These are phyloP conservation scores for Meliscaeva auricollis DNA, from an alignment of 2,888 invertebrate species.

Conservation along the genomic window DNA sequence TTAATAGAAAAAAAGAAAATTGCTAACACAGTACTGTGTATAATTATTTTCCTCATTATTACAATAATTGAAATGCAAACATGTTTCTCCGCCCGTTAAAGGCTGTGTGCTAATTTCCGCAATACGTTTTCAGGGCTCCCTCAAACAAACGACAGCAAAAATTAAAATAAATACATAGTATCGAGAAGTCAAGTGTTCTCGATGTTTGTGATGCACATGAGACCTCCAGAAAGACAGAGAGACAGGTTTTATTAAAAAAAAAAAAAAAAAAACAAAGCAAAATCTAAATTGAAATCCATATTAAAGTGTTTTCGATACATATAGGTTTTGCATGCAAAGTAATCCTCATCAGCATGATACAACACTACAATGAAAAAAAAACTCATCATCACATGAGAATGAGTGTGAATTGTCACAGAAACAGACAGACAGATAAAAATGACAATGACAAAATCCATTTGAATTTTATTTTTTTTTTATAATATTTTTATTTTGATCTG, in stretches of 20 bases:
- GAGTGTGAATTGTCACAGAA: constrained; percentile 3
- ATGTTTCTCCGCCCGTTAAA: constrained; percentile 41
- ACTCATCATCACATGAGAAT: constrained; percentile 35
- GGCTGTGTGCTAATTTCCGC: constrained; percentile 46
- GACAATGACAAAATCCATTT: neutral
- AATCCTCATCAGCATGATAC: neutral
- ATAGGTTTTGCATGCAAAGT: constrained; percentile 37
- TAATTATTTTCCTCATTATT: constrained; percentile 19
- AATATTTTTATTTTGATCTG: neutral
- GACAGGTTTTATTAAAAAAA: constrained; percentile 42
- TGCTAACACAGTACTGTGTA: constrained; percentile 1
- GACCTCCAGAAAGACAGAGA: too few species aligned
- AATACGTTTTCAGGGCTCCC: constrained; percentile 48
- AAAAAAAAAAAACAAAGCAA: constrained; percentile 24
- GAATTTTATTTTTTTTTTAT: neutral
- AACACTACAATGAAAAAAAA: constrained; percentile 22
- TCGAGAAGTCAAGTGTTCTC: neutral
- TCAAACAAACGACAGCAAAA: neutral
- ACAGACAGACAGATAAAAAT: neutral
- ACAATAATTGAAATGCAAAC: constrained; percentile 42
- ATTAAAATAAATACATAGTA: neutral
- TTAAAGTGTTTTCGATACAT: constrained; percentile 26
- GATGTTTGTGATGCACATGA: neutral
- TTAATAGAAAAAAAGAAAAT: neutral
- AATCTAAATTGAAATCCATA: constrained; percentile 44